These are phyloP conservation scores for Eueides isabella DNA, from an alignment of 1,140 invertebrate species.

Conservation along the genomic window DNA sequence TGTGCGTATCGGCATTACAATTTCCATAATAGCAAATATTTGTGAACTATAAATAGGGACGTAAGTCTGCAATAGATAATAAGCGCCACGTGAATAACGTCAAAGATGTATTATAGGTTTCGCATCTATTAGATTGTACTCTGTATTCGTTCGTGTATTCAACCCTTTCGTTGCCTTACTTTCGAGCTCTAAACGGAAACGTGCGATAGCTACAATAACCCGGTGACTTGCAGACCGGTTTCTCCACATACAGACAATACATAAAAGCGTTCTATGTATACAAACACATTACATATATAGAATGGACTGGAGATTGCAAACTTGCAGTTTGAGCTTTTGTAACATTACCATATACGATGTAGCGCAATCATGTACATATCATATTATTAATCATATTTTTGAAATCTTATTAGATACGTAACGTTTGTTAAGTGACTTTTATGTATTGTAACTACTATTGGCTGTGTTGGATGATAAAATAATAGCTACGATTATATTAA, in stretches of 20 bases:
- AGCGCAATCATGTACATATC: conserved; percentile 33
- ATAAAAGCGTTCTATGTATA: neutral
- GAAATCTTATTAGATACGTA: conserved; percentile 20
- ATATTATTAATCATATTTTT: conserved; percentile 36
- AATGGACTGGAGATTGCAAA: conserved; percentile 12
- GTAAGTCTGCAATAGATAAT: neutral
- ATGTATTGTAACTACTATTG: neutral
- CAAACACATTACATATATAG: conserved; percentile 21
- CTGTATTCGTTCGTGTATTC: neutral
- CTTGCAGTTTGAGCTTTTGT: conserved; percentile 34
- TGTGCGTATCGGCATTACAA: neutral
- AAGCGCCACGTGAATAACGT: neutral
- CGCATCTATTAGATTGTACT: conserved; percentile 9
- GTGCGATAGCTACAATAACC: conserved; percentile 38
- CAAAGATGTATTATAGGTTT: conserved; percentile 1
- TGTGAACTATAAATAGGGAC: neutral
- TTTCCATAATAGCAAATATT: neutral
- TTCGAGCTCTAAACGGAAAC: conserved; percentile 38
- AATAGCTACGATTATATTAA: no score
- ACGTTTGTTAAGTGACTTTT: neutral
- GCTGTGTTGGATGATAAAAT: no score
- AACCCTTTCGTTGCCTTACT: conserved; percentile 36
- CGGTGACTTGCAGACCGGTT: conserved; percentile 40
- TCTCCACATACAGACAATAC: conserved; percentile 28
- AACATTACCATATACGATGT: conserved; percentile 46